phyloP scores from a whole-genome alignment of 2,113 vertebrate species.

The Nettapus auritus region DNA sequence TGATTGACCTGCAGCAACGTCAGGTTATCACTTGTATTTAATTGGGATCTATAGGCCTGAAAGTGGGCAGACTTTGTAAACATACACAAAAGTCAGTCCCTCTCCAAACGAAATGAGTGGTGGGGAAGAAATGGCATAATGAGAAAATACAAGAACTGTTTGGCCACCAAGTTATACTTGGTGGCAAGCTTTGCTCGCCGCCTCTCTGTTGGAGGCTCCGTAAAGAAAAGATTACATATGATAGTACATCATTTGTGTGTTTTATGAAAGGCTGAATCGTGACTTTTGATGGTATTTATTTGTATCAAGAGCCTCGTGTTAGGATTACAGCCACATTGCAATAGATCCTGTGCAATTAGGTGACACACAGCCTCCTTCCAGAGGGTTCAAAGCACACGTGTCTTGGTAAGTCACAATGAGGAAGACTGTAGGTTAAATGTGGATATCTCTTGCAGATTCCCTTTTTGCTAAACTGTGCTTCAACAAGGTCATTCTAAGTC shows the following conservation, averaged over 20 bases:
- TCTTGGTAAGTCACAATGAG: background rate
- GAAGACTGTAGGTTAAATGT: background rate
- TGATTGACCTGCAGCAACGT: background rate
- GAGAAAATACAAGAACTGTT: background rate
- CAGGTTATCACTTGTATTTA: background rate
- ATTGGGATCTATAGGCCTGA: background rate
- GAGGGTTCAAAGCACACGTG: background rate
- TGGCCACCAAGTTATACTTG: no score
- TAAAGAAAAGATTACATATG: background rate
- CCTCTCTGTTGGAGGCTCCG: background rate
- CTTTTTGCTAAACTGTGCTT: background rate
- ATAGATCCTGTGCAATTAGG: background rate
- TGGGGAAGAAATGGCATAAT: background rate
- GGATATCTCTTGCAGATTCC: background rate
- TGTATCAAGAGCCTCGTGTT: background rate
- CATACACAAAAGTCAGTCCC: background rate
- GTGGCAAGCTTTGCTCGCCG: background rate
- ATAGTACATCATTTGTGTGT: background rate
- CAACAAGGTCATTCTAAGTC: slow-evolving; percentile 5
- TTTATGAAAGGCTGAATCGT: background rate
- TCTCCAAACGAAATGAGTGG: background rate
- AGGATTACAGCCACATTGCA: background rate
- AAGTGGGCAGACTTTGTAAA: background rate
- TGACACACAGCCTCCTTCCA: background rate
- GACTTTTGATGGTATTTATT: background rate